These are phyloP conservation scores for Agriopis marginaria DNA, from an alignment of 2,888 invertebrate species.

Conservation along the genomic window DNA sequence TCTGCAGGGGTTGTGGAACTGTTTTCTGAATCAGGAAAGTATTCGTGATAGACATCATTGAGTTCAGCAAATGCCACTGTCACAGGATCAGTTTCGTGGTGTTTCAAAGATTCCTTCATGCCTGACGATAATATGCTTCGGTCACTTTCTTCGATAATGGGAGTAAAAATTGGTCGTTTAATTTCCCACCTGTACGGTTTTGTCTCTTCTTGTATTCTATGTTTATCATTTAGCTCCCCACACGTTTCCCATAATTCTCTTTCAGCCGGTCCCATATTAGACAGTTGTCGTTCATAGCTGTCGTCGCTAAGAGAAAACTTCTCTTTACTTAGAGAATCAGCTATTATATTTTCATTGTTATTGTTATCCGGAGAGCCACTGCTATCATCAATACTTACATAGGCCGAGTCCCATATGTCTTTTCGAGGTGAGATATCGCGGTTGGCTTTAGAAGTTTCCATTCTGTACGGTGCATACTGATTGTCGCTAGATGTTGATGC, in stretches of 20 bases:
- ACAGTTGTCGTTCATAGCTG: slow-evolving; percentile 58
- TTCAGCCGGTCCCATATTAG: slow-evolving; percentile 80
- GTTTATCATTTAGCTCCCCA: slow-evolving; percentile 61
- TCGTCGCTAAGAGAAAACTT: slow-evolving; percentile 57
- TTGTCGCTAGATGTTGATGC: slow-evolving; percentile 55
- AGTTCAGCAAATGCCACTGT: slow-evolving; percentile 81
- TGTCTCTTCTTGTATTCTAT: slow-evolving; percentile 59
- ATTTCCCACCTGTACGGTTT: slow-evolving; percentile 64
- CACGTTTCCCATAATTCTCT: slow-evolving; percentile 77
- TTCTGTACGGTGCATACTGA: slow-evolving; percentile 55
- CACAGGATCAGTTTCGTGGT: slow-evolving; percentile 70
- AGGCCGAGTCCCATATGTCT: slow-evolving; percentile 84
- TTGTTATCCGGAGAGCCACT: slow-evolving; percentile 78
- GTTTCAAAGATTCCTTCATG: slow-evolving; percentile 62
- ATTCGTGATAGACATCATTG: slow-evolving; percentile 73
- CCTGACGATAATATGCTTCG: slow-evolving; percentile 66
- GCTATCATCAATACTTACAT: slow-evolving; percentile 84
- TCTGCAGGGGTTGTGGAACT: slow-evolving; percentile 55
- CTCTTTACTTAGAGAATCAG: slow-evolving; percentile 63
- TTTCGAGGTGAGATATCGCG: slow-evolving; percentile 67
- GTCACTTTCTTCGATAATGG: slow-evolving; percentile 80
- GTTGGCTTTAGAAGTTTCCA: slow-evolving; percentile 49
- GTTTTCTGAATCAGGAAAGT: slow-evolving; percentile 68
- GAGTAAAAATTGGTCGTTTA: slow-evolving; percentile 71
- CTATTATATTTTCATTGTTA: slow-evolving; percentile 66